phyloP scores from a whole-genome alignment of 1,140 invertebrate genomes.

The Akabosia matsudoensis region DNA sequence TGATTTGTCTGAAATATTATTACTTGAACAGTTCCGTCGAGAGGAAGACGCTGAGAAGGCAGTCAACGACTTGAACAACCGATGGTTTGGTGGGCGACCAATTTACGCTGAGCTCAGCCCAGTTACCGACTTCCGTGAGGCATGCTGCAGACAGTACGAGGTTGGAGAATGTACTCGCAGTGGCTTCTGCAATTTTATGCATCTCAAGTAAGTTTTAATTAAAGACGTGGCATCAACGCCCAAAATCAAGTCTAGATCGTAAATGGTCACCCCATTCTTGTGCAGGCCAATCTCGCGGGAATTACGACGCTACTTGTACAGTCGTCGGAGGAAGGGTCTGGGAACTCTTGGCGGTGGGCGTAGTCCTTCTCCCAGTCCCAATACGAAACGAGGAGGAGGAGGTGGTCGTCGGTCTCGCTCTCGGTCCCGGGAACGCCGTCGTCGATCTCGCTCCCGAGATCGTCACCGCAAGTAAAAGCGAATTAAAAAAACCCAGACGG shows the following conservation, averaged over 20 bases:
- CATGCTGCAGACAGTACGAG: constrained; percentile 98
- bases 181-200: constrained; percentile 99
- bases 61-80: constrained; percentile 92
- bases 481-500: too few species aligned
- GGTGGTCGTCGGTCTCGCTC: constrained; percentile 21
- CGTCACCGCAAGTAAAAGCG: not conserved
- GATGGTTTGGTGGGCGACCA: constrained; percentile 98
- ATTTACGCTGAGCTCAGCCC: constrained; percentile 97
- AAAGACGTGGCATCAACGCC: not conserved
- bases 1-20: not conserved
- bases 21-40: constrained; percentile 74
- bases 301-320: constrained; percentile 75
- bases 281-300: constrained; percentile 83
- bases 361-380: constrained; percentile 32
- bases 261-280: not conserved
- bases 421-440: constrained; percentile 33
- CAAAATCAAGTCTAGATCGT: not conserved
- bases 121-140: constrained; percentile 98
- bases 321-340: constrained; percentile 54
- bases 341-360: constrained; percentile 37
- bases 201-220: constrained; percentile 67
- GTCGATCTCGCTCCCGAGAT: constrained; percentile 43
- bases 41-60: constrained; percentile 98
- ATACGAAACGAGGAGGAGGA: not conserved
- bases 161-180: constrained; percentile 97